phyloP scores from a whole-genome alignment of 2,113 vertebrate species.

The Periophthalmus modestus region DNA sequence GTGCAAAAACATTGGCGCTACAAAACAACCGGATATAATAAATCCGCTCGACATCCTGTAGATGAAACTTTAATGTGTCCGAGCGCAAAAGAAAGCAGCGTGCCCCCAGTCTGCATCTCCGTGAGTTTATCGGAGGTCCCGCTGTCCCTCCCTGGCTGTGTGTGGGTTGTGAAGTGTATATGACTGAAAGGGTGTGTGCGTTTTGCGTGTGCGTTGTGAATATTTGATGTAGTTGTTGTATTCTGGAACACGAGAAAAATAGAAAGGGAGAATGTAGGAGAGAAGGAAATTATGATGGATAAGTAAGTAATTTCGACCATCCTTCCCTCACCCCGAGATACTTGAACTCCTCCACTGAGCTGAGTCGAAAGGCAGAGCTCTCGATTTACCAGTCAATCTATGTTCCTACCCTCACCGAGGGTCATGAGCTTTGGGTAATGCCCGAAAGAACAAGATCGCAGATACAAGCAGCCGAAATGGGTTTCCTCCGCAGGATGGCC shows the following conservation, averaged over 20 bases:
- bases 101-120: conserved; percentile 18
- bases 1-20: conserved; percentile 48
- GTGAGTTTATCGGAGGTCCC: conserved; percentile 44
- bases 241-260: conserved; percentile 53
- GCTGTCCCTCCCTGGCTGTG: conserved; percentile 48
- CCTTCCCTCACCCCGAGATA: too few species aligned
- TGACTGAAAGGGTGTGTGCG: conserved; percentile 15
- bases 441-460: too few species aligned
- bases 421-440: too few species aligned
- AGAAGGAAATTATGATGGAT: conserved; percentile 11
- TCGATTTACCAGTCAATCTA: too few species aligned
- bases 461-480: too few species aligned
- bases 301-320: too few species aligned
- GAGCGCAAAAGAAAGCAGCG: conserved; percentile 21
- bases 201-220: conserved; percentile 43
- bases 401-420: too few species aligned
- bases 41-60: conserved; percentile 51
- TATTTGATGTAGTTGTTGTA: conserved; percentile 62
- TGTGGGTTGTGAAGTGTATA: too few species aligned
- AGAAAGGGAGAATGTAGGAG: conserved; percentile 34
- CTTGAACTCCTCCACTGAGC: too few species aligned
- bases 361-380: too few species aligned
- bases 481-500: too few species aligned
- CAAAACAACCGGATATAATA: conserved; percentile 53
- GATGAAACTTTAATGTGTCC: conserved; percentile 64